These are phyloP conservation scores for Phoenicopterus ruber DNA, from an alignment of 2,113 vertebrate genomes.

Conservation along the genomic window DNA sequence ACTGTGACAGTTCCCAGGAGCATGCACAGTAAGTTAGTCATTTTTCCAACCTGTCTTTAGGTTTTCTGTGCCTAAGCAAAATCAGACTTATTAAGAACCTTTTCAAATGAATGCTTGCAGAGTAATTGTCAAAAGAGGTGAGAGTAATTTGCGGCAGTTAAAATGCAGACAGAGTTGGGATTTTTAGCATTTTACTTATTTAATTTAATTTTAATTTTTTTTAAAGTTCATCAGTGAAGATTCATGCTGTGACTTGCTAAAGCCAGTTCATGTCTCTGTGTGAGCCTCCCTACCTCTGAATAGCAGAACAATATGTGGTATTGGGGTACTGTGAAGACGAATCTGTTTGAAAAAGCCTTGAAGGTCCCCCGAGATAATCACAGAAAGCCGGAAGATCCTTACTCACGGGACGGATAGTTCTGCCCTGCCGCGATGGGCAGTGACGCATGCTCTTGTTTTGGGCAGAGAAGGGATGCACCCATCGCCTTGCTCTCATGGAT, in stretches of 20 bases:
- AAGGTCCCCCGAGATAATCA: neutral
- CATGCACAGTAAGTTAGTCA: neutral
- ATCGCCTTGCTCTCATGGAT: neutral
- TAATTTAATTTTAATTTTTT: neutral
- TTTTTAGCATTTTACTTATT: neutral
- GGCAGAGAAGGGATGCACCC: neutral
- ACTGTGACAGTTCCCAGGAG: neutral
- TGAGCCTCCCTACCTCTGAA: neutral
- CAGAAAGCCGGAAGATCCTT: neutral
- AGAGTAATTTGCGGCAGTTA: neutral
- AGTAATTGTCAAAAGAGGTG: neutral
- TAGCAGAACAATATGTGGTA: neutral
- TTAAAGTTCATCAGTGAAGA: neutral
- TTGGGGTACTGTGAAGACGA: neutral
- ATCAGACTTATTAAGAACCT: neutral
- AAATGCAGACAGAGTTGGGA: neutral
- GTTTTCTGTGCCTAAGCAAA: neutral
- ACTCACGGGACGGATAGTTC: rapidly evolving
- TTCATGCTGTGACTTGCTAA: neutral
- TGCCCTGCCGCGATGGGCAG: neutral
- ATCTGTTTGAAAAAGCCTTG: neutral
- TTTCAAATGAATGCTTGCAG: neutral
- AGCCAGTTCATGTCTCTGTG: neutral
- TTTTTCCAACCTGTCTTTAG: neutral
- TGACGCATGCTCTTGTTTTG: neutral